phyloP scores from a whole-genome alignment of 2,888 invertebrate genomes.

The Tinea trinotella region DNA sequence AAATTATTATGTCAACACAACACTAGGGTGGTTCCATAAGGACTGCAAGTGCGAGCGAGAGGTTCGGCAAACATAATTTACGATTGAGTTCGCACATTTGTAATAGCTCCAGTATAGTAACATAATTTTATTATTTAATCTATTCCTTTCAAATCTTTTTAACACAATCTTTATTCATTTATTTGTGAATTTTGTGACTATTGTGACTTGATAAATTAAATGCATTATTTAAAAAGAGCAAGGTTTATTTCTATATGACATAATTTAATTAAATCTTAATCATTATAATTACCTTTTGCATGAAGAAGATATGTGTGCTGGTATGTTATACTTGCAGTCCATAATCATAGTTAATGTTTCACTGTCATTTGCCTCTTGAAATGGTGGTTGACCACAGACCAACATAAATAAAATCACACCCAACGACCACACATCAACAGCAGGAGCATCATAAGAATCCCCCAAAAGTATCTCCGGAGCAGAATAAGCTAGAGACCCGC shows the following conservation, averaged over 20 bases:
- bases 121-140: no score
- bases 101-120: no score
- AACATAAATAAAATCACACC: conserved; percentile 99
- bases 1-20: background rate
- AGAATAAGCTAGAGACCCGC: conserved; percentile 98
- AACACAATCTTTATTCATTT: no score
- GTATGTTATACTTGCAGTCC: conserved; percentile 98
- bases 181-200: no score
- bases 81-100: no score
- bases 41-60: no score
- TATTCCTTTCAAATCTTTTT: no score
- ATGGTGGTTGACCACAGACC: conserved; percentile 97
- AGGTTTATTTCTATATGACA: background rate
- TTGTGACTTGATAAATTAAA: background rate
- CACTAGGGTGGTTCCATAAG: no score
- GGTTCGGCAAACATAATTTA: no score
- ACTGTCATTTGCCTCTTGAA: conserved; percentile 99
- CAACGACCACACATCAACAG: conserved; percentile 99
- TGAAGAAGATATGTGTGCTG: conserved; percentile 86
- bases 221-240: background rate
- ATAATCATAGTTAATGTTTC: conserved; percentile 99
- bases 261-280: conserved; percentile 26
- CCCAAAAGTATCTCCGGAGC: conserved; percentile 99
- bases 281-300: conserved; percentile 86
- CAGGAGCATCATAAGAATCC: conserved; percentile 98